These are phyloP conservation scores for Steinernema hermaphroditum DNA, from an alignment of 2,888 invertebrate genomes.

Conservation along the genomic window DNA sequence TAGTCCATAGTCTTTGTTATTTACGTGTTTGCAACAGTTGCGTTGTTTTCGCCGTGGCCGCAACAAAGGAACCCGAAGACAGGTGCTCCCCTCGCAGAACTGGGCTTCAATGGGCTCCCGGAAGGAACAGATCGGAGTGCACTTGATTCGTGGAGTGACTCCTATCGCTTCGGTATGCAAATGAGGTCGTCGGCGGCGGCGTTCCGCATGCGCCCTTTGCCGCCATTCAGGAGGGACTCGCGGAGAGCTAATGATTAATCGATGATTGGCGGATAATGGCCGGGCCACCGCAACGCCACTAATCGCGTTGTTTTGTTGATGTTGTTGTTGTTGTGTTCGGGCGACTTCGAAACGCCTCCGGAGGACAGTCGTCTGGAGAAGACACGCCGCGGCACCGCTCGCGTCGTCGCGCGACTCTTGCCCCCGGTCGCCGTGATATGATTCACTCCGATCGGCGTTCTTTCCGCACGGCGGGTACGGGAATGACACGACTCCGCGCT, in stretches of 20 bases:
- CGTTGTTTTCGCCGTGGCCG: no score
- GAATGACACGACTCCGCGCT: slow-evolving; percentile 10
- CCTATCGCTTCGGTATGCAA: slow-evolving; percentile 19
- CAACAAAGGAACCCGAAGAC: no score
- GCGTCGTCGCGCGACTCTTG: no score
- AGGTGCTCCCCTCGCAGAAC: no score
- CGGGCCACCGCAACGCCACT: slow-evolving; percentile 1
- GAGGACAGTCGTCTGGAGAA: no score
- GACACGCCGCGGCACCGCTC: no score
- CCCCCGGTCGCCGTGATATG: not conserved
- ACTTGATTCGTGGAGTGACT: no score
- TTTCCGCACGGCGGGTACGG: slow-evolving; percentile 7
- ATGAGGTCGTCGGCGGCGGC: not conserved
- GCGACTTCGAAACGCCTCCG: no score
- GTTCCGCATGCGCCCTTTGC: slow-evolving; percentile 18
- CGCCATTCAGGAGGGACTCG: not conserved
- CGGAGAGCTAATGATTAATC: slow-evolving; percentile 21
- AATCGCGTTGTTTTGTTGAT: slow-evolving; percentile 10
- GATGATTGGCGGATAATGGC: slow-evolving; percentile 26
- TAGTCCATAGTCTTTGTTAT: no score
- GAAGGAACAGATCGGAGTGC: not conserved
- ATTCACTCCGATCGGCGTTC: slow-evolving; percentile 19
- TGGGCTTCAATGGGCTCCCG: not conserved
- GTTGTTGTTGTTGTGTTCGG: no score
- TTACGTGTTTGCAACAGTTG: no score